Percentiles rank a stretch among this genome's conserved stretches.
Conservation (phyloP, 2,797 vertebrate species). For the Spondyliosoma cantharus region DNA sequence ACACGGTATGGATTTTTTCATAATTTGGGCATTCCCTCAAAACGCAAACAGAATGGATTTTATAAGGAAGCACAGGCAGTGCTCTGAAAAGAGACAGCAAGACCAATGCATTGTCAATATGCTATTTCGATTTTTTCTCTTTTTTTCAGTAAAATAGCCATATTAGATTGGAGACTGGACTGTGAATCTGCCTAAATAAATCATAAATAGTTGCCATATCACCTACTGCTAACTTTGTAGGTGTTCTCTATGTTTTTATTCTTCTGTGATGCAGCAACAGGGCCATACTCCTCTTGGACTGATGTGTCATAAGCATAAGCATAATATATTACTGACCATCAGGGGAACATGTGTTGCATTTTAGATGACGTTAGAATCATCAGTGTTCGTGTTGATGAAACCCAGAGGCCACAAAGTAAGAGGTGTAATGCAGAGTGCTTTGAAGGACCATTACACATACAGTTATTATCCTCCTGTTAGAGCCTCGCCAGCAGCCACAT, state of each 20-base stretch:
- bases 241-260: not conserved
- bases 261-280: not conserved
- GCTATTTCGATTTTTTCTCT: no score
- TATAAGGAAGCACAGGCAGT: no score
- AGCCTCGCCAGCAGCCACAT: constrained; percentile 37
- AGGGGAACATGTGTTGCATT: constrained; percentile 3
- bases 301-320: not conserved
- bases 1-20: no score
- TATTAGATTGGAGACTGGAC: no score
- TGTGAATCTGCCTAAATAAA: not conserved
- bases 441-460: constrained; percentile 51
- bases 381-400: constrained; percentile 32
- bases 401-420: constrained; percentile 19
- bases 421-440: constrained; percentile 31
- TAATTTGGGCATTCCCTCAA: no score
- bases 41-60: no score
- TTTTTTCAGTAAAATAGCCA: no score
- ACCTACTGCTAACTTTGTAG: not conserved
- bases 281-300: not conserved
- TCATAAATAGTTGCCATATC: not conserved
- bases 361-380: not conserved
- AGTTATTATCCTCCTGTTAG: constrained; percentile 40
- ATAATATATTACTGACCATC: constrained; percentile 6
- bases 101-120: no score
- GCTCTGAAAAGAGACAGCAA: no score